A percentile compares a stretch with the other conserved stretches of the same genome.
These are phyloP conservation scores for Naso thynnoides DNA, from an alignment of 2,797 vertebrate species.

Conservation along the genomic window DNA sequence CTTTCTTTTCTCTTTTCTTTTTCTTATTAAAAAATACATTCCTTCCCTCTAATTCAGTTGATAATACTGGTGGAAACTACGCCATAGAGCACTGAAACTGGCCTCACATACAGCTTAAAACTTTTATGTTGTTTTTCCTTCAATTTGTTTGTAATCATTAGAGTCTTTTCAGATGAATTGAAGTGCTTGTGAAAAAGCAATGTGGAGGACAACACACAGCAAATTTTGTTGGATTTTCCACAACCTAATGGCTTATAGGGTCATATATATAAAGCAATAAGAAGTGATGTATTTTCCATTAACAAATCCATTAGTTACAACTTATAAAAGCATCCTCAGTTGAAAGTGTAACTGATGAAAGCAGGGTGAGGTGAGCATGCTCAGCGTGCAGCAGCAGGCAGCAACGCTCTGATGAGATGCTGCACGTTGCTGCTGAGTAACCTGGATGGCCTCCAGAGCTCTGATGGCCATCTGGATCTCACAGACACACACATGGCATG, in stretches of 20 bases:
- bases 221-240: conserved; percentile 23
- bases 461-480: conserved; percentile 58
- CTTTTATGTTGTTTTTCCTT: conserved; percentile 7
- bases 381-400: conserved; percentile 28
- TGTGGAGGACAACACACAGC: background rate
- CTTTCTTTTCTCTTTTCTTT: no score
- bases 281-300: conserved; percentile 19
- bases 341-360: conserved; percentile 16
- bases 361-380: conserved; percentile 16
- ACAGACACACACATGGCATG: conserved; percentile 13
- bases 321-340: conserved; percentile 16
- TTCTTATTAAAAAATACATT: background rate
- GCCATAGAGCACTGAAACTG: background rate
- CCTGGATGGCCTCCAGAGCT: conserved; percentile 50
- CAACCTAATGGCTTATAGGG: conserved; percentile 1
- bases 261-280: background rate
- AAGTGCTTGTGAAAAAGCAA: background rate
- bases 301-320: conserved; percentile 37
- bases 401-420: conserved; percentile 29
- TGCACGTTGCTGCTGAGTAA: conserved; percentile 48
- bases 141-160: conserved; percentile 6
- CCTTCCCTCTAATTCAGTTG: background rate
- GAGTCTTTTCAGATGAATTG: background rate
- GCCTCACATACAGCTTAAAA: background rate
- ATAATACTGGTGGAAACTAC: background rate